phyloP scores from a whole-genome alignment of 2,888 invertebrate species.

The Scrobipalpa atriplicella region DNA sequence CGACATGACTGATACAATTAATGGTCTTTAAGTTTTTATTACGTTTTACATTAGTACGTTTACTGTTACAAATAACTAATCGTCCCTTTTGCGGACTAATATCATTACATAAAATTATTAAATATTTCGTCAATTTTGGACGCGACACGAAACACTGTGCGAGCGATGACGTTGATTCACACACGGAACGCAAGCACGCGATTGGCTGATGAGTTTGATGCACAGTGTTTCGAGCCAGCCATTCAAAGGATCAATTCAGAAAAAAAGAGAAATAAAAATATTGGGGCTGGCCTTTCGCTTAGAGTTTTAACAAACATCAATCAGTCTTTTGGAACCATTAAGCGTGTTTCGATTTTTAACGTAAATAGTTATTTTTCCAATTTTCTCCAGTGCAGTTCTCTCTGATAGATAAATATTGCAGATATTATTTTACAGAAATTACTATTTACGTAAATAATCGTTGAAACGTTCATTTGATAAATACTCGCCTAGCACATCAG shows the following conservation, averaged over 20 bases:
- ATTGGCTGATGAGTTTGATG: not conserved
- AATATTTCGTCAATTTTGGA: slow-evolving; percentile 38
- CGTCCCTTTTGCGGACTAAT: slow-evolving; percentile 49
- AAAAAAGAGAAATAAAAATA: not conserved
- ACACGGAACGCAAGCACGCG: slow-evolving; percentile 7
- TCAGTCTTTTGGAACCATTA: slow-evolving; percentile 64
- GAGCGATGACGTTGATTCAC: not conserved
- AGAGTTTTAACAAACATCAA: slow-evolving; percentile 33
- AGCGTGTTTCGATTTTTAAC: slow-evolving; percentile 53
- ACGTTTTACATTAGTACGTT: slow-evolving; percentile 57
- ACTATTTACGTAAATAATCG: slow-evolving; percentile 30
- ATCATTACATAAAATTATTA: slow-evolving; percentile 77
- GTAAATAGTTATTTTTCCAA: slow-evolving; percentile 33
- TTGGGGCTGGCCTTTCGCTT: not conserved
- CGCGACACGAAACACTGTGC: slow-evolving; percentile 10
- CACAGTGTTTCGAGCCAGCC: slow-evolving; percentile 9
- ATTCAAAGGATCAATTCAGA: not conserved
- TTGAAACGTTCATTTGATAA: slow-evolving; percentile 28
- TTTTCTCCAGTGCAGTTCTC: not conserved
- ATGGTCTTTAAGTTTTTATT: slow-evolving; percentile 40
- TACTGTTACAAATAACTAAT: slow-evolving; percentile 66
- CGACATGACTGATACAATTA: slow-evolving; percentile 72
- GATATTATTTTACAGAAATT: not conserved
- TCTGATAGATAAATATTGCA: not conserved
- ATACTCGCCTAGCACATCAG: slow-evolving; percentile 44